Conservation (phyloP, 2,797 vertebrate species). For the Hyperoplus lanceolatus region DNA sequence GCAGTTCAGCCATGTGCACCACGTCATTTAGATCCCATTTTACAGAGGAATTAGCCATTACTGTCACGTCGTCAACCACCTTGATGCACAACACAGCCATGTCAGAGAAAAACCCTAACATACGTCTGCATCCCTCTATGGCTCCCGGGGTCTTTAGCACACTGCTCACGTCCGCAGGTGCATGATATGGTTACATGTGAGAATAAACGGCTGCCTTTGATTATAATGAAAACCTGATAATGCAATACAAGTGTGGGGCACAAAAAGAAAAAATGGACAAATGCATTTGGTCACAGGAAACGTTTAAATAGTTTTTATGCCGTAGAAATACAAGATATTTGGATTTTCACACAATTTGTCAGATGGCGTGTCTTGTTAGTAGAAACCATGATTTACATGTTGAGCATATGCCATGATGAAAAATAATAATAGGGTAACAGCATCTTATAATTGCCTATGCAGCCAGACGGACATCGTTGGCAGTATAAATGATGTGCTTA, state of each 20-base stretch:
- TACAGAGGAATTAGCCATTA: conserved; percentile 66
- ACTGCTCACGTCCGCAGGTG: conserved; percentile 44
- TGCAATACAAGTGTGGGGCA: conserved; percentile 50
- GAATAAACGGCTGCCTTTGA: conserved; percentile 49
- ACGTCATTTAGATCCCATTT: conserved; percentile 67
- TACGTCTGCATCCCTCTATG: conserved; percentile 25
- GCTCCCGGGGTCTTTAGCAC: conserved; percentile 43
- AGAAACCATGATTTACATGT: conserved; percentile 18
- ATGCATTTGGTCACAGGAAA: conserved; percentile 46
- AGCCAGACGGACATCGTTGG: background rate
- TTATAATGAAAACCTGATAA: conserved; percentile 58
- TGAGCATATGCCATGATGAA: conserved; percentile 2
- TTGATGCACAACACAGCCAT: conserved; percentile 65
- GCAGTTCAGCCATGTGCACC: conserved; percentile 43
- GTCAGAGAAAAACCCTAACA: conserved; percentile 55
- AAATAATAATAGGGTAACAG: conserved; percentile 15
- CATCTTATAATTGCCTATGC: conserved; percentile 14
- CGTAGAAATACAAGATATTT: conserved; percentile 10
- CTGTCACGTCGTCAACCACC: conserved; percentile 59
- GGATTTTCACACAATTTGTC: conserved; percentile 10
- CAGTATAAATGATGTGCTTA: conserved; percentile 10
- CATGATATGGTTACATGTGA: conserved; percentile 46
- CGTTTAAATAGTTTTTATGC: conserved; percentile 36
- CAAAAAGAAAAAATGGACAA: conserved; percentile 37
- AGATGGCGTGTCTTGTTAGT: conserved; percentile 21